Conservation (phyloP, 1,140 invertebrate genomes). For the Zaprionus nigranus region DNA sequence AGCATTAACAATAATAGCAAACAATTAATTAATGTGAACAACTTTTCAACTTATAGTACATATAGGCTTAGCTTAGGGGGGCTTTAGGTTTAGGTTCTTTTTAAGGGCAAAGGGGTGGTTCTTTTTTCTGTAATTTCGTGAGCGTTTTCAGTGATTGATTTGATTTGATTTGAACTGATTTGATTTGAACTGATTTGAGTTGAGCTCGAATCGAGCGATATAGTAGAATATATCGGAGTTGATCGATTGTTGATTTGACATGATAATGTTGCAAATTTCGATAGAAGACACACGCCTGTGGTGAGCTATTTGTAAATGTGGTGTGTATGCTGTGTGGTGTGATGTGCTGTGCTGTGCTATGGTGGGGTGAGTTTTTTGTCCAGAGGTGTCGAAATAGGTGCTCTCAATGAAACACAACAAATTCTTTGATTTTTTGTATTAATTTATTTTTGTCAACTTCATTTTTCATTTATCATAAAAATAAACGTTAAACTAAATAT, state of each 20-base stretch:
- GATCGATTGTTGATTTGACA: slow-evolving; percentile 69
- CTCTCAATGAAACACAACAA: slow-evolving; percentile 37
- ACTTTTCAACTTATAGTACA: slow-evolving; percentile 67
- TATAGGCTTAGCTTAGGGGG: slow-evolving; percentile 64
- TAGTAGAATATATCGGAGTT: slow-evolving; percentile 28
- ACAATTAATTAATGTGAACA: slow-evolving; percentile 74
- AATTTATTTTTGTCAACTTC: slow-evolving; percentile 16
- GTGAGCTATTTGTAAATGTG: slow-evolving; percentile 50
- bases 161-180: slow-evolving; percentile 46
- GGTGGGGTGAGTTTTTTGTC: slow-evolving; percentile 41
- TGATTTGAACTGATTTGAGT: slow-evolving; percentile 36
- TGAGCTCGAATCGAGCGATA: slow-evolving; percentile 31
- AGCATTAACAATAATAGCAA: slow-evolving; percentile 77
- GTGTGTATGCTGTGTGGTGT: slow-evolving; percentile 28
- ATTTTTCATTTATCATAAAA: slow-evolving; percentile 28
- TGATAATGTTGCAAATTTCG: slow-evolving; percentile 76
- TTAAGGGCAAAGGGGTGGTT: background rate
- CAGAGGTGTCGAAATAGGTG: slow-evolving; percentile 21
- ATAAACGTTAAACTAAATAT: slow-evolving; percentile 26
- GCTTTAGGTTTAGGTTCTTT: slow-evolving; percentile 31
- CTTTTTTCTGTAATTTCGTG: slow-evolving; percentile 40
- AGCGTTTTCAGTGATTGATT: slow-evolving; percentile 77
- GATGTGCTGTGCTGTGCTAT: slow-evolving; percentile 38
- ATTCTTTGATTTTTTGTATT: slow-evolving; percentile 8
- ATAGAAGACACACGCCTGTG: background rate